Base-by-base conservation (phyloP, 2,888 invertebrate species). In the Ormyrus nitidulus region DNA sequence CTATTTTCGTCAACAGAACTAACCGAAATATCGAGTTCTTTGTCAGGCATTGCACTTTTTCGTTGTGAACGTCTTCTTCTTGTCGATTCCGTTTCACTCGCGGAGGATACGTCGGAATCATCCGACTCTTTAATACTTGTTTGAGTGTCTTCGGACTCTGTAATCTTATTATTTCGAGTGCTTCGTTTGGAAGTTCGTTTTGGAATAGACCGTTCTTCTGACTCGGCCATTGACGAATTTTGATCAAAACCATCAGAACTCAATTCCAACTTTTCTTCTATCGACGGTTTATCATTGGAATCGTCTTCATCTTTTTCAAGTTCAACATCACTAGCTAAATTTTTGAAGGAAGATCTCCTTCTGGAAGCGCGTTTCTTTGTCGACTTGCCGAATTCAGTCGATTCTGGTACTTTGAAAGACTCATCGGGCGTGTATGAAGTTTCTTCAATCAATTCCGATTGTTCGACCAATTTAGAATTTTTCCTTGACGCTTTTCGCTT, bases 321-420 rank as follows among this genome's bases (percentile, higher is more conserved):
- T 68, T 64, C 69, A 10, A 56, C 61, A 70, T 79, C 53, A 61
- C 58, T 66, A 6, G 19, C 9, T 49, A 0, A n/a, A 9, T 10
- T 53, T 11, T 85, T 85, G 0, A 74, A 46, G 8, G 82, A 65
- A 0, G 84, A 85, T 69, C 84, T 86, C 49, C 84, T 85, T 62
- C 84, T 87, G 0, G 83, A 79, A 0, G 58, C 77, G 6, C 86
- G 82, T 75, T 86, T 88, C 62, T 85, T 87, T 5, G 83, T 81
- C 7, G 79, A 81, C 49, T 85, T 85, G 10, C 83, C 7, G 44
- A 85, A 59, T 48, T 87, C 86, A 0, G 83, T 84, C 5, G 80
- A 74, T 70, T 87, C 85, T 0, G 88, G 88, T 68, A 87, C 62
- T 79, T 88, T 88, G 54, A 87, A 88, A 0, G 83, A 84, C 13